Conservation (phyloP, 37 sponge, comb jelly and placozoan species). For the Tethya wilhelma region DNA sequence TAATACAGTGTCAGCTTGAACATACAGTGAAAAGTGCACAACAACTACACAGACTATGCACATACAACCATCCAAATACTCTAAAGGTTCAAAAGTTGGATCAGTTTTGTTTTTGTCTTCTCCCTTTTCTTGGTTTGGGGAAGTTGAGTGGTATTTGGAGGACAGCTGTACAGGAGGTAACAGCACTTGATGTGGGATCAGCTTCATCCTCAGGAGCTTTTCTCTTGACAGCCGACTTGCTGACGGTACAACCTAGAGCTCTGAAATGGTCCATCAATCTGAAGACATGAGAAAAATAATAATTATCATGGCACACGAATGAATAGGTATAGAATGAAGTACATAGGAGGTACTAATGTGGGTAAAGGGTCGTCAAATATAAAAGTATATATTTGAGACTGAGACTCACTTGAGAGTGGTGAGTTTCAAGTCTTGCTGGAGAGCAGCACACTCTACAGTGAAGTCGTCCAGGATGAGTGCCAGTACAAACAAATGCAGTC, state of each 20-base stretch:
- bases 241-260: constrained; percentile 52
- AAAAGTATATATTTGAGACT: neutral
- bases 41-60: neutral
- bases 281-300: too few species aligned
- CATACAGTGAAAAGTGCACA: neutral
- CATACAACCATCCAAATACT: neutral
- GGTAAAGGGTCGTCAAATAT: neutral
- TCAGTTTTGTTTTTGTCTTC: neutral
- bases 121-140: constrained; percentile 21
- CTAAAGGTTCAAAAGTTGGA: neutral
- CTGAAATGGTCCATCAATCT: constrained; percentile 45
- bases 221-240: constrained; percentile 13
- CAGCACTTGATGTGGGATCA: neutral
- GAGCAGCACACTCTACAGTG: constrained; percentile 32
- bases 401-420: constrained; percentile 44
- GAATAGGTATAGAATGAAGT: neutral
- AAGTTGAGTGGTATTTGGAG: constrained; percentile 55
- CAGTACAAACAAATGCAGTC: constrained; percentile 56
- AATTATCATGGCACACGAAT: neutral
- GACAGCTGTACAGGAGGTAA: constrained; percentile 12
- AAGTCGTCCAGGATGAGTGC: constrained; percentile 56
- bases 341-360: neutral
- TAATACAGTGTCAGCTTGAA: neutral
- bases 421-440: constrained; percentile 61
- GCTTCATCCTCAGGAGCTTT: neutral